Evolutionary conservation across 2,113 vertebrate genomes (phyloP).

Genomic region (Rhinolophus sinicus): DNA sequence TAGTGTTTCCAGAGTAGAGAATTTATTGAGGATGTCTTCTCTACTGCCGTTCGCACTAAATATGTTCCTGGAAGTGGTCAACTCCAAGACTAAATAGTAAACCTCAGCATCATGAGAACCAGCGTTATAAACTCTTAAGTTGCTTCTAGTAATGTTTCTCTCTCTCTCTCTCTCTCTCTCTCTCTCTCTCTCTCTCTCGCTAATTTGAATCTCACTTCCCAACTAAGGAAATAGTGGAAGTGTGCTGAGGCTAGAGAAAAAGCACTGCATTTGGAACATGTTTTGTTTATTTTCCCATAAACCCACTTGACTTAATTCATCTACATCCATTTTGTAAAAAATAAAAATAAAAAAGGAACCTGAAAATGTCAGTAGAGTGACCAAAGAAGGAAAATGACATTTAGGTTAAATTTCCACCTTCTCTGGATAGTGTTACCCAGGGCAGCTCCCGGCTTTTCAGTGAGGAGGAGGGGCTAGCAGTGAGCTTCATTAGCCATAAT

Average conservation of each 20-base stretch:
- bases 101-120: background rate
- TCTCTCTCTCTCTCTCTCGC: no score
- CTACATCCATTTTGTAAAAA: background rate
- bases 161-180: background rate
- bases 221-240: background rate
- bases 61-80: background rate
- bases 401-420: background rate
- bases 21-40: background rate
- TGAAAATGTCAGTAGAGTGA: background rate
- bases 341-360: background rate
- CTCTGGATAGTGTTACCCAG: constrained; percentile 56
- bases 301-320: constrained; percentile 6
- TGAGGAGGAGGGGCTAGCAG: background rate
- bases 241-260: background rate
- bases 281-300: constrained; percentile 43
- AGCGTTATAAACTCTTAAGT: background rate
- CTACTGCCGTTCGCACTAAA: background rate
- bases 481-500: constrained; percentile 72
- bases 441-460: background rate
- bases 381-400: constrained; percentile 26
- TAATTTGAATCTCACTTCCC: background rate
- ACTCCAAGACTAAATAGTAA: background rate
- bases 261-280: background rate
- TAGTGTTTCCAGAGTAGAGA: background rate
- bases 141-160: background rate